Percentiles rank a stretch among this genome's conserved stretches.
These are phyloP conservation scores for Syrphus vitripennis DNA, from an alignment of 2,888 invertebrate species.

Conservation along the genomic window DNA sequence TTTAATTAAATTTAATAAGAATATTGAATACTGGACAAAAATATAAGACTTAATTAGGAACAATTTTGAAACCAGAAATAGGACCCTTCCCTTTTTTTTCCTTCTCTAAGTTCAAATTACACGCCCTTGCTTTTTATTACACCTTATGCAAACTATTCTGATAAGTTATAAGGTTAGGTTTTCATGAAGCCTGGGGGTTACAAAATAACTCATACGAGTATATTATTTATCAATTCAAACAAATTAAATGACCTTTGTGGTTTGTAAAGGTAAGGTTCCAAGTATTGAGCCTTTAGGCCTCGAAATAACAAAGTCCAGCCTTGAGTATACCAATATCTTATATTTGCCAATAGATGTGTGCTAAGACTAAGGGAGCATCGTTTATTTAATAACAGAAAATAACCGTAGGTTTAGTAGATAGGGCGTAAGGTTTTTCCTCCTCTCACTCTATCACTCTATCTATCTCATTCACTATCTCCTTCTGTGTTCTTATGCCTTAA, in stretches of 20 bases:
- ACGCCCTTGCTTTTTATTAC: too few species aligned
- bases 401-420: background rate
- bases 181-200: background rate
- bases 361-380: constrained; percentile 6
- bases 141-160: too few species aligned
- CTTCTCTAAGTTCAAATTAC: too few species aligned
- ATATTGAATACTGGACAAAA: too few species aligned
- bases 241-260: background rate
- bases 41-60: too few species aligned
- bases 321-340: background rate
- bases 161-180: background rate
- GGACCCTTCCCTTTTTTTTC: too few species aligned
- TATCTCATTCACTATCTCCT: background rate
- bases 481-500: background rate
- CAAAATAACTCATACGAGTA: background rate
- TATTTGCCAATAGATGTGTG: background rate
- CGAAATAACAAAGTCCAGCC: background rate
- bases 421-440: background rate
- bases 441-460: background rate
- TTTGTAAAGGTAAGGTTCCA: too few species aligned
- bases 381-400: constrained; percentile 25
- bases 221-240: background rate
- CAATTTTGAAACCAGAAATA: too few species aligned
- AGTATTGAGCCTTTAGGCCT: too few species aligned
- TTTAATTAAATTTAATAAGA: too few species aligned